phyloP scores from a whole-genome alignment of 2,888 invertebrate species.

The Drosophila anceps region DNA sequence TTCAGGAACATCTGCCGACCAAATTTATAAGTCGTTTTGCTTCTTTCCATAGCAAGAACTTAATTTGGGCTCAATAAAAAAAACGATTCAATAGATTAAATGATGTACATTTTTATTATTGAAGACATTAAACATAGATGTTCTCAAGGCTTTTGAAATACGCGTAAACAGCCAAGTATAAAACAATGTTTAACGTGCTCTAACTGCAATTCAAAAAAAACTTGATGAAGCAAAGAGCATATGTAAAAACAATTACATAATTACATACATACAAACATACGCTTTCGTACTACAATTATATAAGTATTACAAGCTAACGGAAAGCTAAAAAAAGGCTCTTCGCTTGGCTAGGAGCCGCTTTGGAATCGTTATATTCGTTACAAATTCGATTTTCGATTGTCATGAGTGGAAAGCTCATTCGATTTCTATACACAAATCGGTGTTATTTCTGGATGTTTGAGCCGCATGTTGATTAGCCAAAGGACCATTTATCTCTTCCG shows the following conservation, averaged over 20 bases:
- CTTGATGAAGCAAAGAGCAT: slow-evolving; percentile 19
- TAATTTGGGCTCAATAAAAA: background rate
- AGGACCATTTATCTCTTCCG: slow-evolving; percentile 74
- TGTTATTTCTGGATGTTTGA: slow-evolving; percentile 32
- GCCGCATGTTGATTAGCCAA: slow-evolving; percentile 75
- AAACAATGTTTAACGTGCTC: slow-evolving; percentile 25
- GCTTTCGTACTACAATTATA: slow-evolving; percentile 60
- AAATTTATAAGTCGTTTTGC: background rate
- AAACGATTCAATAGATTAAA: background rate
- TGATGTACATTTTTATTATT: slow-evolving; percentile 19
- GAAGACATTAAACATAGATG: slow-evolving; percentile 18
- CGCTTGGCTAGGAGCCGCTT: slow-evolving; percentile 75
- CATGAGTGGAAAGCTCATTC: slow-evolving; percentile 53
- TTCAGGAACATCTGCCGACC: accelerated
- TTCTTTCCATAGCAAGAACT: background rate
- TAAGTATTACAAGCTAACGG: slow-evolving; percentile 55
- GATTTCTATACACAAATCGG: slow-evolving; percentile 69
- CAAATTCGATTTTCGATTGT: slow-evolving; percentile 51
- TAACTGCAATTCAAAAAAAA: slow-evolving; percentile 12
- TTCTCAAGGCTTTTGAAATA: slow-evolving; percentile 24
- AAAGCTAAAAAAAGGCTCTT: slow-evolving; percentile 70
- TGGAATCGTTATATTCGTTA: slow-evolving; percentile 67
- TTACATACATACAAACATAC: slow-evolving; percentile 61
- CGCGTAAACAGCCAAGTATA: slow-evolving; percentile 7
- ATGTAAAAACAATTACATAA: slow-evolving; percentile 47